Percentiles rank a stretch among this genome's conserved stretches.
These are phyloP conservation scores for Lepidurus apus DNA, from an alignment of 1,140 invertebrate species.

Conservation along the genomic window DNA sequence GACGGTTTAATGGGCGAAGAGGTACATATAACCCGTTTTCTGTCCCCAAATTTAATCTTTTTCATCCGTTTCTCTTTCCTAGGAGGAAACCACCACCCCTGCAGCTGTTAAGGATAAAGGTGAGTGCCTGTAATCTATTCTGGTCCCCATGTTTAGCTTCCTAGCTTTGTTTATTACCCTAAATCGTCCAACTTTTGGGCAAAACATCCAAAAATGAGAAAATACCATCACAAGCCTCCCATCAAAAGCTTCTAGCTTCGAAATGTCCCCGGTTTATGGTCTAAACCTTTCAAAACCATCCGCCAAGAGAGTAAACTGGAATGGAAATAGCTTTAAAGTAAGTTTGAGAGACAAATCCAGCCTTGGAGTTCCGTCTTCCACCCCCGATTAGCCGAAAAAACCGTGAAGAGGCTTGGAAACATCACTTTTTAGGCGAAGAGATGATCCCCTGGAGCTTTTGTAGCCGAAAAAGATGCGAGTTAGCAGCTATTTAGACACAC, in stretches of 20 bases:
- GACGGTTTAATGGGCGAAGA: conserved; percentile 68
- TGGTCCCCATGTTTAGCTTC: neutral
- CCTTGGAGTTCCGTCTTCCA: neutral
- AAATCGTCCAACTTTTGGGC: neutral
- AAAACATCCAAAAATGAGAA: neutral
- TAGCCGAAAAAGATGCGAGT: neutral
- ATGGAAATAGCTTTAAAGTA: neutral
- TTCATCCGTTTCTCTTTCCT: conserved; percentile 40
- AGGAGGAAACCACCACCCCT: conserved; percentile 34
- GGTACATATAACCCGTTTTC: conserved; percentile 43
- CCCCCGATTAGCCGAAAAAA: neutral
- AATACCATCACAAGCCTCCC: too few species aligned
- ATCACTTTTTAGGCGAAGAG: neutral
- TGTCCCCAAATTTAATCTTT: neutral
- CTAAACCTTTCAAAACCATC: too few species aligned
- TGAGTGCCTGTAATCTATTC: conserved; percentile 22
- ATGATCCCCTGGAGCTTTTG: neutral
- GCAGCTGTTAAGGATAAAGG: conserved; percentile 35
- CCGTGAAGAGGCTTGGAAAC: neutral
- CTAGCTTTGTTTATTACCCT: neutral
- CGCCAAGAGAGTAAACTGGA: neutral
- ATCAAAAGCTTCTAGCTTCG: neutral
- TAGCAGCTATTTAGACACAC: neutral
- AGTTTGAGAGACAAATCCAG: neutral
- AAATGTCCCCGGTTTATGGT: too few species aligned